Evolutionary conservation across 2,113 vertebrate species (phyloP), one percentile per base, ranked within the genome.

Genomic region (Cynopterus brachyotis): DNA sequence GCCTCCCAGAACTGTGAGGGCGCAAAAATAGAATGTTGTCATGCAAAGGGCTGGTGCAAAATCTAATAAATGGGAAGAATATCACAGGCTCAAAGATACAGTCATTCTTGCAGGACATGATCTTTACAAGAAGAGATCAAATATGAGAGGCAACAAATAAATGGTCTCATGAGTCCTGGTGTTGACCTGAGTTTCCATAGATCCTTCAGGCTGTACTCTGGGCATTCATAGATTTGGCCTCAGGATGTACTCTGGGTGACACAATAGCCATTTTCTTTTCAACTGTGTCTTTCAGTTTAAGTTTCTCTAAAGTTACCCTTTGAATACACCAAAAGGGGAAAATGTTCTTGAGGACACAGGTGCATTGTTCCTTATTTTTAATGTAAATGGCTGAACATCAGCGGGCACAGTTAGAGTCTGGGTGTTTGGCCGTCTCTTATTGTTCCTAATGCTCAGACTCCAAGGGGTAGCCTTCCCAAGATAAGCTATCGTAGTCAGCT

Each of bases 361-460:
- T n/a, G 89, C 50, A 64, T 22, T 83, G 93, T 69, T 96, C 47
- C 91, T 87, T 96, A 94, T 89, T 79, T 4, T 88, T 73, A 88
- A 37, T 62, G 50, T 85, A 67, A 81, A 95, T 22, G 67, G 89
- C 26, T 62, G 87, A 97, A 93, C 94, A 81, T 91, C 75, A 19
- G 87, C 57, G 90, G 90, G 85, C 91, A 50, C 94, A 47, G 72
- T 30, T 1, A 42, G 96, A 97, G n/a, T 64, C 78, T 89, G 83
- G 80, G 60, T 93, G 75, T 96, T 86, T 97, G 96, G 95, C 97
- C 98, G 75, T 70, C 90, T 6, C 87, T 89, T 32, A 96, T 70
- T 81, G 89, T 95, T 96, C 83, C 97, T 93, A 45, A 55, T 85
- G 92, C 95, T 93, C 96, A 88, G 85, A 83, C 5, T 89, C 94